Evolutionary conservation across 2,113 vertebrate genomes (phyloP).

Genomic region (Notiomystis cincta): DNA sequence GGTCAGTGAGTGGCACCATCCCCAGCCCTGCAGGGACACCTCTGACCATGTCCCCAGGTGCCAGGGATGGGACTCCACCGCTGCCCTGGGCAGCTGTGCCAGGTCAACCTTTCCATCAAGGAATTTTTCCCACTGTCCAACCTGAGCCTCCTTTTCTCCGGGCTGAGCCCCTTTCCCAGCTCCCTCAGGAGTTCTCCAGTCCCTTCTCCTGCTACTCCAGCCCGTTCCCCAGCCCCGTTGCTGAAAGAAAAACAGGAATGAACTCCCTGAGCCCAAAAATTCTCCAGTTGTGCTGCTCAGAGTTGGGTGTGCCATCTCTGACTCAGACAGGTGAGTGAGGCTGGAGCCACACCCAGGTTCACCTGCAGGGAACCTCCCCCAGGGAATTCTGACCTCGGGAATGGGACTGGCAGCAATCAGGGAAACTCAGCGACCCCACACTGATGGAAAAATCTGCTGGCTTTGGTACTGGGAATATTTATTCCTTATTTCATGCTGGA

Average conservation of each 20-base stretch:
- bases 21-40: background rate
- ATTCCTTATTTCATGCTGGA: background rate
- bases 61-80: background rate
- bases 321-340: background rate
- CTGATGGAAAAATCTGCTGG: background rate
- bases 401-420: accelerated
- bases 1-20: background rate
- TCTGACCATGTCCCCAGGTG: no score
- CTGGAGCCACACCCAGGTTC: background rate
- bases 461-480: background rate
- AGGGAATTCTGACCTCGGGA: background rate
- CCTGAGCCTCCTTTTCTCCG: background rate
- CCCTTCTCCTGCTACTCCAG: background rate
- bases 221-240: background rate
- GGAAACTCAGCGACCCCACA: background rate
- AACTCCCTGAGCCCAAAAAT: background rate
- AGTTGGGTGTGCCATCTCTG: background rate
- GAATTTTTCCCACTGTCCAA: no score
- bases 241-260: background rate
- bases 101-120: background rate
- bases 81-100: background rate
- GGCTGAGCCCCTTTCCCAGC: background rate
- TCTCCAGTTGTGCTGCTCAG: background rate
- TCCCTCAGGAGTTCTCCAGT: background rate
- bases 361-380: background rate